Percentiles rank a stretch among this genome's conserved stretches.
Conservation (phyloP, 2,888 invertebrate species). For the Lobophora halterata region DNA sequence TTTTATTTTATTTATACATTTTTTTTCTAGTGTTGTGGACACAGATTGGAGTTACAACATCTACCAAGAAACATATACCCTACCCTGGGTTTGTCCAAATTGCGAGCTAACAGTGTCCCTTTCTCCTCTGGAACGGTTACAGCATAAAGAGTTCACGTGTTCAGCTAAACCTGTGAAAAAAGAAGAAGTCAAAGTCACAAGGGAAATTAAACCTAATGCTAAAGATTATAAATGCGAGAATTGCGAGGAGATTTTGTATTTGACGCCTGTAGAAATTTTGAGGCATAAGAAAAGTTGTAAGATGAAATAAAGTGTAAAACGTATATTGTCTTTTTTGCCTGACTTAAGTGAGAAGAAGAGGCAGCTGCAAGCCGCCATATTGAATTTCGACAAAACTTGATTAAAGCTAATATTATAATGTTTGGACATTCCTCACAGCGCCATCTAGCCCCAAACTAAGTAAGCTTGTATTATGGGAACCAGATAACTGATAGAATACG, state of each 20-base stretch:
- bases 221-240: slow-evolving; percentile 85
- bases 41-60: slow-evolving; percentile 84
- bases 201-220: slow-evolving; percentile 76
- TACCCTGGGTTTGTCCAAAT: slow-evolving; percentile 86
- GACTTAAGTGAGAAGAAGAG: no score
- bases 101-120: slow-evolving; percentile 84
- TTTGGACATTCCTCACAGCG: no score
- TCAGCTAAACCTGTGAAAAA: slow-evolving; percentile 53
- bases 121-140: slow-evolving; percentile 85
- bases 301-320: slow-evolving; percentile 46
- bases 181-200: slow-evolving; percentile 45
- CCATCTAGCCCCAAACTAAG: no score
- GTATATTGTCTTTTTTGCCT: slow-evolving; percentile 4
- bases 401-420: no score
- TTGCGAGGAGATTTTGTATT: slow-evolving; percentile 84
- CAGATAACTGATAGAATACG: no score
- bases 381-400: no score
- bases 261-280: slow-evolving; percentile 91
- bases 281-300: slow-evolving; percentile 88
- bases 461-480: no score
- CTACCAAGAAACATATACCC: slow-evolving; percentile 80
- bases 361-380: no score
- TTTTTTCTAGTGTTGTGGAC: slow-evolving; percentile 80
- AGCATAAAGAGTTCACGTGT: slow-evolving; percentile 83
- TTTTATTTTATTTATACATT: slow-evolving; percentile 3